A percentile compares a stretch with the other conserved stretches of the same genome.
These are phyloP conservation scores for Oncopeltus fasciatus DNA, from an alignment of 1,140 invertebrate species.

Conservation along the genomic window DNA sequence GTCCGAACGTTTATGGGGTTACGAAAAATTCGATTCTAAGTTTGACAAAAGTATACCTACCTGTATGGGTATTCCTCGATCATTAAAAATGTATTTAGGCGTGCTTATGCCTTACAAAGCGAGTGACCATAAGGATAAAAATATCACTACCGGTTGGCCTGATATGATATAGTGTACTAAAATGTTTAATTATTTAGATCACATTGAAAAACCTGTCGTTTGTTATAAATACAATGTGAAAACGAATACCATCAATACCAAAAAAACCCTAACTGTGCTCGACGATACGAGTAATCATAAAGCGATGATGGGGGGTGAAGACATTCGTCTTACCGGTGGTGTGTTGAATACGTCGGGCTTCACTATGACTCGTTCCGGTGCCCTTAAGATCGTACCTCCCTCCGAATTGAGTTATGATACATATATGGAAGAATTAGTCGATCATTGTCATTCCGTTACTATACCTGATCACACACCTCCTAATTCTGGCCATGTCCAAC, in stretches of 20 bases:
- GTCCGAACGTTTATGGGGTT: background rate
- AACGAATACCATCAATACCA: background rate
- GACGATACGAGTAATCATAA: background rate
- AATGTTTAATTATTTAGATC: conserved; percentile 3
- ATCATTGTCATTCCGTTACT: background rate
- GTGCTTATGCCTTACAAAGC: background rate
- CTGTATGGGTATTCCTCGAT: background rate
- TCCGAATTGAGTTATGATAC: background rate
- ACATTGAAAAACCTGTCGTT: background rate
- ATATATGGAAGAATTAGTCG: background rate
- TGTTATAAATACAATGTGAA: background rate
- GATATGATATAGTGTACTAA: conserved; percentile 2
- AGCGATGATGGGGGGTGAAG: background rate
- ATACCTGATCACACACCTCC: conserved; percentile 1
- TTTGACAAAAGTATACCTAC: background rate
- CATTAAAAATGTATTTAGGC: background rate
- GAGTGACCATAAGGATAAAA: background rate
- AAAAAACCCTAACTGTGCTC: background rate
- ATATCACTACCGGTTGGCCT: background rate
- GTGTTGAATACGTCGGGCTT: background rate
- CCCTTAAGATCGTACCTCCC: background rate
- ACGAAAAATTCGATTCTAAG: background rate
- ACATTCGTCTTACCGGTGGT: background rate
- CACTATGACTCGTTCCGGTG: background rate
- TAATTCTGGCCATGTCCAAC: conserved; percentile 3